Base-by-base conservation (phyloP, 1,140 invertebrate genomes). In the Onthophagus taurus region DNA sequence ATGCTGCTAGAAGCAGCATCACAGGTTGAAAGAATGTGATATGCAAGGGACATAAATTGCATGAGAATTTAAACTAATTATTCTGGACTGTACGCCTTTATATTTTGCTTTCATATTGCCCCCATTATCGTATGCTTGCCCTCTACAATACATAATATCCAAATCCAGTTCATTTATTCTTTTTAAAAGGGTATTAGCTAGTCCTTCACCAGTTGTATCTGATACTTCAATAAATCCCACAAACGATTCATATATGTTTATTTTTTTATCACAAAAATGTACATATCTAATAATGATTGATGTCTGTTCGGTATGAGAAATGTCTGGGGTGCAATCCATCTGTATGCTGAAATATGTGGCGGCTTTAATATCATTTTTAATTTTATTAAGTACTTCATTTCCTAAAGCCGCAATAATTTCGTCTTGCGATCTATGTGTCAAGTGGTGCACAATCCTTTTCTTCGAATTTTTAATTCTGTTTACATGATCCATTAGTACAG, bases 101-200 rank as follows among this genome's bases (percentile, higher is more conserved):
- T 33, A 23, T n/a, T 29, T 14, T 2, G 43, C 47, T 8, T 19
- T 33, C 43, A 49, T 45, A 1, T 17, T 4, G 0, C 20, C 6
- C 7, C 43, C 43, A 9, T 37, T 31, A 33, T 46, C 43, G 21
- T 49, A 49, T 19, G 43, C 47, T 46, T 49, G 35, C 4, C 47
- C 35, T 33, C 24, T 6, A 11, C 8, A 7, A 13, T 11, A 34
- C 31, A 7, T 7, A 11, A 8, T 6, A 34, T 34, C 31, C 7
- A 34, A 9, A 14, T 34, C 14, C 13, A 34, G 5, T 14, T 34
- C 31, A 6, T 6, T 6, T 7, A 34, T 8, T 9, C 6, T 7
- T 13, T 34, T 34, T 13, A 7, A 7, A 13, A 34, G 8, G 13
- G 31, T 7, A 7, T 13, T 14, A 6, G 31, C 34, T 30, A 45